Evolutionary conservation across 2,113 vertebrate genomes (phyloP), one percentile per base, ranked within the genome.

Genomic region (Lophochroa leadbeateri): DNA sequence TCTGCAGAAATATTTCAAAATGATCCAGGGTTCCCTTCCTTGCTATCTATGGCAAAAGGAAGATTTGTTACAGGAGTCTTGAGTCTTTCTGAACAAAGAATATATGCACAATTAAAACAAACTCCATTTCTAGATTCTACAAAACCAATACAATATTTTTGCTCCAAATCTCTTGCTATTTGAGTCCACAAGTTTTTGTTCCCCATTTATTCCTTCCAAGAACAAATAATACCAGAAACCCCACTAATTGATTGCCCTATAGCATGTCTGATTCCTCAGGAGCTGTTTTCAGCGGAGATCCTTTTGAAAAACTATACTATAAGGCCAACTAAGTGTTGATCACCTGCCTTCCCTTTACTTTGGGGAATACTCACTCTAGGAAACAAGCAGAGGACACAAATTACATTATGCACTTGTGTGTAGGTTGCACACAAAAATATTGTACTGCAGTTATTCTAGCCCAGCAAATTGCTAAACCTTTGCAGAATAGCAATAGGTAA

Each of bases 1-100:
- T 88, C 68, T 90, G n/a, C 71, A 80, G 91, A 97, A 97, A 97
- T 97, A 97, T 88, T 96, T 97, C 89, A 96, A 78, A 96, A 63
- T 91, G 95, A 95, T 97, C 81, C 88, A 96, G 92, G 53, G 33
- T 76, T 96, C 75, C 49, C 77, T 91, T 95, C 84, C 57, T 72
- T 55, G 31, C 46, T 91, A 35, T 79, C 24, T 94, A 89, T 72
- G 78, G 58, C 86, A 96, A 95, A 74, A 85, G 58, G 52, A 97
- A 97, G 86, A 97, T 97, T 95, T 94, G 79, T 97, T 94, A 94
- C 82, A 91, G 80, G 85, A 95, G 72, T 96, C 75, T 82, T 69
- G 67, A 50, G 85, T 94, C 58, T 87, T 28, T 78, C 67, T 86
- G 92, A 95, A 93, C 28, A 55, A 96, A 93, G 86, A 69, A 90